Evolutionary conservation across 1,140 invertebrate genomes (phyloP).

Genomic region (Gryllus bimaculatus): DNA sequence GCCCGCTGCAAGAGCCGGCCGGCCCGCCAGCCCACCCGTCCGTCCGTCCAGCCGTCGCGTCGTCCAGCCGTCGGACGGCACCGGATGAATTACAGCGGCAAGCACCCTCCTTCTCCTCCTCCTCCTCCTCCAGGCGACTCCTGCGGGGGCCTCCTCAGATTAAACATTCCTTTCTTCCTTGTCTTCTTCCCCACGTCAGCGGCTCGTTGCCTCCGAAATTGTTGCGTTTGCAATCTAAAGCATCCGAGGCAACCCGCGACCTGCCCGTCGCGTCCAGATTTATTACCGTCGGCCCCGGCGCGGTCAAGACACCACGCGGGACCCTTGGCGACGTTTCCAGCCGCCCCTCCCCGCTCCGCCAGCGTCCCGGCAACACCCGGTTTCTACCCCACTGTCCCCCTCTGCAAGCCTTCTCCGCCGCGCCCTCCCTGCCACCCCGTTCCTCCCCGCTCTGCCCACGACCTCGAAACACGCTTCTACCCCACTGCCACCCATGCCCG

Average conservation of each 20-base stretch:
- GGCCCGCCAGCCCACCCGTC: too few relatives aligned
- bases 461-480: too few relatives aligned
- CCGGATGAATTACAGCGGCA: neutral
- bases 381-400: too few relatives aligned
- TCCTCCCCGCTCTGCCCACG: too few relatives aligned
- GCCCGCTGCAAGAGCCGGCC: too few relatives aligned
- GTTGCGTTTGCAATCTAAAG: conserved; percentile 1
- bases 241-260: neutral
- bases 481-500: too few relatives aligned
- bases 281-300: neutral
- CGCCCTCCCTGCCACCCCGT: too few relatives aligned
- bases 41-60: too few relatives aligned
- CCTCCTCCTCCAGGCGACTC: neutral
- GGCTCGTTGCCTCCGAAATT: neutral
- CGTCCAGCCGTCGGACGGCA: neutral
- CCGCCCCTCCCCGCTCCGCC: too few relatives aligned
- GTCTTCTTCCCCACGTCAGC: neutral
- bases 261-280: neutral
- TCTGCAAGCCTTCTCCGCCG: too few relatives aligned
- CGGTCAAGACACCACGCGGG: neutral
- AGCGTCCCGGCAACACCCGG: too few relatives aligned
- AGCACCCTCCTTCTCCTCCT: neutral
- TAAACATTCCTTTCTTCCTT: conserved; percentile 5
- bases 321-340: neutral
- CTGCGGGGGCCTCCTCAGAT: neutral